A percentile compares a stretch with the other conserved stretches of the same genome.
phyloP scores from a whole-genome alignment of 2,113 vertebrate species.

The Hydrochoerus hydrochaeris region DNA sequence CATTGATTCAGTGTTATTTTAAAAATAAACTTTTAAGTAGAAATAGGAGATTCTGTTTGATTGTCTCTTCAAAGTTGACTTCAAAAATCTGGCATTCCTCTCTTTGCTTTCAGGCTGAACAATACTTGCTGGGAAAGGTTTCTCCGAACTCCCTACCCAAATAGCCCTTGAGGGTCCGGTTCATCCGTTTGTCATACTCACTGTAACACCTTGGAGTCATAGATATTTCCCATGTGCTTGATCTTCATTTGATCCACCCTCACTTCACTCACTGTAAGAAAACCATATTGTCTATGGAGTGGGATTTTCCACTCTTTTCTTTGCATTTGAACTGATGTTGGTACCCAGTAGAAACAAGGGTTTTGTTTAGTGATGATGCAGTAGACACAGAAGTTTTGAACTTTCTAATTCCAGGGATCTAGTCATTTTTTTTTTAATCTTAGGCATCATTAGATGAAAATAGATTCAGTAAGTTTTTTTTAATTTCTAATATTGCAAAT shows the following conservation, averaged over 20 bases:
- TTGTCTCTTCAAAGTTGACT: neutral
- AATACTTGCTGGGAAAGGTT: neutral
- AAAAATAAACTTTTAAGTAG: neutral
- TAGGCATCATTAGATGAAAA: neutral
- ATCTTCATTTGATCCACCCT: neutral
- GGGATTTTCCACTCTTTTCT: neutral
- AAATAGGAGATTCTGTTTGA: neutral
- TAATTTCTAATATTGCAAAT: neutral
- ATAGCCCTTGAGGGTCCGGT: neutral
- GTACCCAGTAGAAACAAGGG: neutral
- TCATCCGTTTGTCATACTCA: neutral
- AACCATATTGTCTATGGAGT: neutral
- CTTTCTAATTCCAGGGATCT: neutral
- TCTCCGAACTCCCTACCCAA: neutral
- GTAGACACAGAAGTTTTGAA: neutral
- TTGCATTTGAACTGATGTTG: neutral
- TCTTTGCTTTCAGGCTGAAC: neutral
- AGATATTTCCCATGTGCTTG: neutral
- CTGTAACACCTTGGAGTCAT: neutral
- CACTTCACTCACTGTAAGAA: neutral
- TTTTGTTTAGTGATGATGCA: neutral
- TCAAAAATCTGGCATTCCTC: neutral
- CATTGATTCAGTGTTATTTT: neutral
- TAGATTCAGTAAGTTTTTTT: neutral
- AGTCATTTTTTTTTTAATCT: neutral